phyloP scores from a whole-genome alignment of 2,113 vertebrate species.

The Rhadina sibilatrix region DNA sequence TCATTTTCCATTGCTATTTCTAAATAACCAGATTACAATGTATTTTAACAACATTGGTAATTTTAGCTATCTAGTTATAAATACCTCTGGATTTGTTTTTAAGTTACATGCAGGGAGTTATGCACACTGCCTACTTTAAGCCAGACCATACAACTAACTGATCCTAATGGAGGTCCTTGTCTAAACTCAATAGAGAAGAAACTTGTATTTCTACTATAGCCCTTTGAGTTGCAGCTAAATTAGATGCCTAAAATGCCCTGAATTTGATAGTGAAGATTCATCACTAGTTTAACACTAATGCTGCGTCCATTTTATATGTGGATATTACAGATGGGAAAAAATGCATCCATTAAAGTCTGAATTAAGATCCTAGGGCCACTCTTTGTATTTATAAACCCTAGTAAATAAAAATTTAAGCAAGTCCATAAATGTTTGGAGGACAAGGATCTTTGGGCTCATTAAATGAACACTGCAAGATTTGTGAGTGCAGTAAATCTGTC shows the following conservation, averaged over 20 bases:
- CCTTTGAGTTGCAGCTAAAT: background rate
- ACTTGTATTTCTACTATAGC: background rate
- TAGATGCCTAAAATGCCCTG: background rate
- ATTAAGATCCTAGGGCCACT: background rate
- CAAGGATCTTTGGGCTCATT: background rate
- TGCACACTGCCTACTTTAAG: background rate
- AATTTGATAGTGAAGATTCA: background rate
- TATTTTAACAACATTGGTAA: background rate
- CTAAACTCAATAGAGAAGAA: background rate
- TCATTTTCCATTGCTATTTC: background rate
- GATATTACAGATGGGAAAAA: background rate
- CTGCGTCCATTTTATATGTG: background rate
- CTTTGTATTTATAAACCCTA: background rate
- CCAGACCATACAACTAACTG: background rate
- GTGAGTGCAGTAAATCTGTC: background rate
- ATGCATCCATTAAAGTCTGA: background rate
- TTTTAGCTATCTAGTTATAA: background rate
- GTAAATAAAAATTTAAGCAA: background rate
- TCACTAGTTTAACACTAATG: background rate
- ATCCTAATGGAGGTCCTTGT: background rate
- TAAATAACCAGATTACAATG: background rate
- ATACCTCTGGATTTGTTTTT: background rate
- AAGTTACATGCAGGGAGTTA: background rate
- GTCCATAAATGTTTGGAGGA: background rate
- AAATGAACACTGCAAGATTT: background rate